Evolutionary conservation across 2,797 vertebrate species (phyloP).

Genomic region (Phylloscopus collybita): DNA sequence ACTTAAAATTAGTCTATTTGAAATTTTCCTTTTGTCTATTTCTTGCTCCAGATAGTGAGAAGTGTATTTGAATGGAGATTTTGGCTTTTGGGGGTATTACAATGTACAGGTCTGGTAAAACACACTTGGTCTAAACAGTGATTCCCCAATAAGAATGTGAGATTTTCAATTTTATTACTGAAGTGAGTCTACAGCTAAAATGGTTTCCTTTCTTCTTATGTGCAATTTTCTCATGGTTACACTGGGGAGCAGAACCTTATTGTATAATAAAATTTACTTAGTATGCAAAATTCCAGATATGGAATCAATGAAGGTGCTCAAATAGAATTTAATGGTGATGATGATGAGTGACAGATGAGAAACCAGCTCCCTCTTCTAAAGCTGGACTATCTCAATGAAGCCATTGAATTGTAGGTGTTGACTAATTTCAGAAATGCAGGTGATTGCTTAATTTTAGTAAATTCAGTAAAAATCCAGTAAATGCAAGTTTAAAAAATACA

Average conservation of each 20-base stretch:
- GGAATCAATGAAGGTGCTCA: background rate
- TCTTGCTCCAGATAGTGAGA: background rate
- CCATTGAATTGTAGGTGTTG: background rate
- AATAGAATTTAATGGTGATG: background rate
- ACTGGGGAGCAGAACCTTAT: background rate
- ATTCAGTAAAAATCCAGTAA: background rate
- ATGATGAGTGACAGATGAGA: slow-evolving; percentile 1
- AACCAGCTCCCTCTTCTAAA: background rate
- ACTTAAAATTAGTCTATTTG: background rate
- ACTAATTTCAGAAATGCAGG: slow-evolving; percentile 6
- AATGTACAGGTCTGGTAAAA: background rate
- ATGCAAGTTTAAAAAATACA: background rate
- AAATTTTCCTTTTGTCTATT: background rate
- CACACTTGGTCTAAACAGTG: background rate
- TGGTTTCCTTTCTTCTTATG: background rate
- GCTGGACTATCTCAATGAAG: background rate
- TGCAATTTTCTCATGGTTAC: background rate
- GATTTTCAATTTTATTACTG: background rate
- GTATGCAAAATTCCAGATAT: slow-evolving; percentile 10
- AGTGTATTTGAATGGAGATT: background rate
- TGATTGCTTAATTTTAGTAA: background rate
- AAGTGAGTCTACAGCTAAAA: background rate
- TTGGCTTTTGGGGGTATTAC: background rate
- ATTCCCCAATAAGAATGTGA: background rate
- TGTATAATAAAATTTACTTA: slow-evolving; percentile 3